Evolutionary conservation across 2,113 vertebrate species (phyloP).

Genomic region (Catharus bicknelli): DNA sequence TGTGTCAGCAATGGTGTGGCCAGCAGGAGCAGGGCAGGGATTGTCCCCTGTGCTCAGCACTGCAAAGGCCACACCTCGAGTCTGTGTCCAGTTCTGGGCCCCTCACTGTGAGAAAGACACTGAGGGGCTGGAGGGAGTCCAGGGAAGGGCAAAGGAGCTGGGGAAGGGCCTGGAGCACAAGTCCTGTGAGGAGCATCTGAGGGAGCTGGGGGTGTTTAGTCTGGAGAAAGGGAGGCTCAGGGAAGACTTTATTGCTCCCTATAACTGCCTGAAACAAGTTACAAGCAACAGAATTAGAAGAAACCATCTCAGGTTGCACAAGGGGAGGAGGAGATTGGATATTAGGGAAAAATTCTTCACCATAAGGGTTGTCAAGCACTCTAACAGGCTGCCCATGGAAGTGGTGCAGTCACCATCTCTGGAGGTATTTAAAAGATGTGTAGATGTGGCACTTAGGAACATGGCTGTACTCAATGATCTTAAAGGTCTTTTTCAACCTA

Average conservation of each 20-base stretch:
- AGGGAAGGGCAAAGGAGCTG: background rate
- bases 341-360: background rate
- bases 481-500: background rate
- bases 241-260: background rate
- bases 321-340: background rate
- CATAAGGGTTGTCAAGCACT: background rate
- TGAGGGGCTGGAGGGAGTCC: background rate
- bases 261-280: background rate
- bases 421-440: fast-evolving
- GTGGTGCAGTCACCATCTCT: background rate
- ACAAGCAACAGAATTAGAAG: background rate
- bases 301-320: background rate
- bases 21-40: background rate
- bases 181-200: background rate
- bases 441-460: background rate
- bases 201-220: background rate
- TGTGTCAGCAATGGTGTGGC: background rate
- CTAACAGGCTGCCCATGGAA: background rate
- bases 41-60: fast-evolving
- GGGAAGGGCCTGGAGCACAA: background rate
- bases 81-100: background rate
- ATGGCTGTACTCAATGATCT: background rate
- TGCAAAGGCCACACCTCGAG: fast-evolving
- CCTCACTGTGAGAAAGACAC: background rate
- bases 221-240: background rate